phyloP scores from a whole-genome alignment of 2,888 invertebrate genomes.

The Anorthoa munda region DNA sequence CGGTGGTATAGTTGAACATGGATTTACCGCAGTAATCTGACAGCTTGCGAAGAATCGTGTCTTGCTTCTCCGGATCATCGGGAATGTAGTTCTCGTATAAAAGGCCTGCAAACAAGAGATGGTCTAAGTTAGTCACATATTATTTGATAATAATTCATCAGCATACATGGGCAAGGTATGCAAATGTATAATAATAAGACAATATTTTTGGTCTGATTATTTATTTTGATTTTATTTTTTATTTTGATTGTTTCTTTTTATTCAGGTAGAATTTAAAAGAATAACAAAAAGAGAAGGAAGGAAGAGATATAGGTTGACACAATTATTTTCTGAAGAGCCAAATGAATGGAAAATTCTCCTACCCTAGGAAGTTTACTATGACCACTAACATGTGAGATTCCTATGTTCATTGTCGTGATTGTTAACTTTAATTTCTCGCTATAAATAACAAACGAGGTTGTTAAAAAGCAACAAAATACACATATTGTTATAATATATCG shows the following conservation, averaged over 20 bases:
- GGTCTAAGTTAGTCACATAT: background rate
- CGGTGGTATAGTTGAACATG: constrained; percentile 92
- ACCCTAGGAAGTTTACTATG: background rate
- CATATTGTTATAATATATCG: constrained; percentile 49
- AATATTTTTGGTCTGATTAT: background rate
- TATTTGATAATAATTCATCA: background rate
- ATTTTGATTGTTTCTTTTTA: no score
- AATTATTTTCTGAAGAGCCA: background rate
- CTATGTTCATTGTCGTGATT: constrained; percentile 55
- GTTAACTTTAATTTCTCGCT: constrained; percentile 52
- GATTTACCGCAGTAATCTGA: constrained; percentile 94
- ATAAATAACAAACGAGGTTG: constrained; percentile 46
- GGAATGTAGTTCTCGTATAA: constrained; percentile 91
- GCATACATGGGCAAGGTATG: background rate
- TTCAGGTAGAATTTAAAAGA: background rate
- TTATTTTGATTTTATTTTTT: no score
- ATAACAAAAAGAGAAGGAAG: background rate
- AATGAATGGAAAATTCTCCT: background rate
- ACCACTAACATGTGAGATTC: background rate
- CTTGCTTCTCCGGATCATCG: constrained; percentile 88
- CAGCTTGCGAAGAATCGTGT: constrained; percentile 92
- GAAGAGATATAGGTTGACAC: background rate
- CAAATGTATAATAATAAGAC: background rate
- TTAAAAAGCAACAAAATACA: constrained; percentile 56
- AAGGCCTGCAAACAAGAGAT: constrained; percentile 89